Evolutionary conservation across 2,797 vertebrate species (phyloP).

Genomic region (Dendrocincla fuliginosa): DNA sequence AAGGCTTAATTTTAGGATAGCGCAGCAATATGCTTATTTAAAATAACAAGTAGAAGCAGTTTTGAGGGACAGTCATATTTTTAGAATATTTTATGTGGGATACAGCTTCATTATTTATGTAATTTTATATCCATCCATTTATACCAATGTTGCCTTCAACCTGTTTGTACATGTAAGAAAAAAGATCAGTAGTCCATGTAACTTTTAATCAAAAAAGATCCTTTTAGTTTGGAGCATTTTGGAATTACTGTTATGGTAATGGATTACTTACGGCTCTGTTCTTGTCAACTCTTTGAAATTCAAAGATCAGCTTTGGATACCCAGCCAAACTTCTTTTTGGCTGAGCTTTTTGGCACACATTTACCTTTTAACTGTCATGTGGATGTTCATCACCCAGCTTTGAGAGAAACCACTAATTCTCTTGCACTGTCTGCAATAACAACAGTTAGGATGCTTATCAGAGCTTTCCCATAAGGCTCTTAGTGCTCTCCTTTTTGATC

Average conservation of each 20-base stretch:
- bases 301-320: slow-evolving; percentile 54
- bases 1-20: slow-evolving; percentile 21
- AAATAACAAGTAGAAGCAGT: background rate
- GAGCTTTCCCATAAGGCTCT: slow-evolving; percentile 23
- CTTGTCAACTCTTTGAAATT: slow-evolving; percentile 56
- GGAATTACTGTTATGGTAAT: slow-evolving; percentile 17
- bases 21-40: background rate
- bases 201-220: slow-evolving; percentile 30
- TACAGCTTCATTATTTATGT: background rate
- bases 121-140: background rate
- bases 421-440: slow-evolving; percentile 51
- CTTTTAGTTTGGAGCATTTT: slow-evolving; percentile 5
- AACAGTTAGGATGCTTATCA: slow-evolving; percentile 47
- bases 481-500: background rate
- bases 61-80: background rate
- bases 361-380: slow-evolving; percentile 49
- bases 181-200: slow-evolving; percentile 7
- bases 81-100: background rate
- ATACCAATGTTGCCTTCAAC: background rate
- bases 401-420: slow-evolving; percentile 57
- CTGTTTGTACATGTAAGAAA: background rate
- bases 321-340: slow-evolving; percentile 53
- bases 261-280: slow-evolving; percentile 38
- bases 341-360: slow-evolving; percentile 32
- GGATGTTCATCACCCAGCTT: slow-evolving; percentile 50